phyloP scores from a whole-genome alignment of 2,113 vertebrate genomes.

The Camelus bactrianus region DNA sequence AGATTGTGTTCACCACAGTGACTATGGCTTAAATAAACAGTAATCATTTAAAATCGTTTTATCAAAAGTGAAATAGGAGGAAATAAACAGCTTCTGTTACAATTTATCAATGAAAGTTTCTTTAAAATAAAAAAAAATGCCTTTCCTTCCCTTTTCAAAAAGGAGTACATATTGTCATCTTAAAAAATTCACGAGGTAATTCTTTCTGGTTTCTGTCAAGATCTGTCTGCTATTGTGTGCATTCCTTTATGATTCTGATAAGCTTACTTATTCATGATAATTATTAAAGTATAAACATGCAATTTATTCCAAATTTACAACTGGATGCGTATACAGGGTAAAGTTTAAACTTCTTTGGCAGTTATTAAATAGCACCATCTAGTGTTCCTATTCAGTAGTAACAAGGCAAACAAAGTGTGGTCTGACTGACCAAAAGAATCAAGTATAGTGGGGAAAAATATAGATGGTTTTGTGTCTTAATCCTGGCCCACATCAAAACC shows the following conservation, averaged over 20 bases:
- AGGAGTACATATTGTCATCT: neutral
- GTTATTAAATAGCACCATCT: conserved; percentile 77
- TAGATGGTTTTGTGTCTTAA: neutral
- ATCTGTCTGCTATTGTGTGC: neutral
- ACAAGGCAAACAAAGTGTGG: neutral
- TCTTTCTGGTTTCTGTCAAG: neutral
- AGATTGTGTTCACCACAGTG: neutral
- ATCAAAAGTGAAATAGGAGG: neutral
- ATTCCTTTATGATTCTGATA: conserved; percentile 32
- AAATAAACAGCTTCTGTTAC: neutral
- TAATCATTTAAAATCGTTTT: neutral
- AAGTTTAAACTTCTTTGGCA: neutral
- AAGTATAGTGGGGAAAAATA: neutral
- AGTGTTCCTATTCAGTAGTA: conserved; percentile 40
- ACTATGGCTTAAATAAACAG: neutral
- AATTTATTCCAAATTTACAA: conserved; percentile 19
- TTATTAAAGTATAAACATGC: neutral
- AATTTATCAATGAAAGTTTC: neutral
- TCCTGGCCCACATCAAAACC: neutral
- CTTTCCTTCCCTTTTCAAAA: neutral
- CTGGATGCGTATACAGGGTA: neutral
- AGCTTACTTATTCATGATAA: neutral
- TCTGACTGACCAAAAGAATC: neutral
- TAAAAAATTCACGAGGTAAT: neutral
- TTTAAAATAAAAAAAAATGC: neutral